These are phyloP conservation scores for Monopis laevigella DNA, from an alignment of 2,888 invertebrate species.

Conservation along the genomic window DNA sequence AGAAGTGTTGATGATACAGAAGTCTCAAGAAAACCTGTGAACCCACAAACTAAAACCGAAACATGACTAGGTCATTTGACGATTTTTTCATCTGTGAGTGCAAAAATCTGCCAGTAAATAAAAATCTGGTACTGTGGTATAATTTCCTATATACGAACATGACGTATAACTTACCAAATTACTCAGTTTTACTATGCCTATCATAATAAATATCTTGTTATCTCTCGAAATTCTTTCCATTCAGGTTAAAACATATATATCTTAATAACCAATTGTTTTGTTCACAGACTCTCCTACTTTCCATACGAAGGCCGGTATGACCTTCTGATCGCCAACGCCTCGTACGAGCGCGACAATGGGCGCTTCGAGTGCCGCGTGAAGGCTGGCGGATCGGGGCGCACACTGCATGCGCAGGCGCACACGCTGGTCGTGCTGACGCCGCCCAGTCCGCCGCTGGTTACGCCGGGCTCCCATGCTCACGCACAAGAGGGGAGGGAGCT, in stretches of 20 bases:
- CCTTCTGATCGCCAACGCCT: conserved; percentile 86
- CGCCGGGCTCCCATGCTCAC: conserved; percentile 78
- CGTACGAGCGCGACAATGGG: conserved; percentile 91
- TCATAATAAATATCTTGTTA: no score
- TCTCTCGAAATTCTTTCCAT: not conserved
- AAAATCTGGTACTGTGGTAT: no score
- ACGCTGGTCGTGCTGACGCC: conserved; percentile 86
- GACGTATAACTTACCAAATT: not conserved
- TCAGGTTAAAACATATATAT: not conserved
- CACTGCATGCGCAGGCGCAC: conserved; percentile 85
- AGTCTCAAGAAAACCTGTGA: no score
- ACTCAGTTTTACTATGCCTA: not conserved
- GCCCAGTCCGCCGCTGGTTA: conserved; percentile 82
- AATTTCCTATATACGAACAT: no score
- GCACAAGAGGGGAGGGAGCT: conserved; percentile 84
- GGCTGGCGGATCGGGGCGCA: conserved; percentile 83
- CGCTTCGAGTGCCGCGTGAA: conserved; percentile 90
- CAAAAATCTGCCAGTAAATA: no score
- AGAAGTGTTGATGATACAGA: no score
- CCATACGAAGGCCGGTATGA: conserved; percentile 88
- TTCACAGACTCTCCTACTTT: conserved; percentile 75
- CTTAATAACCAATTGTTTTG: no score
- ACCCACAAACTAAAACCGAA: no score
- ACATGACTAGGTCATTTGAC: no score
- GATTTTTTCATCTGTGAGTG: no score